phyloP scores from a whole-genome alignment of 2,888 invertebrate species.

The Petrolisthes manimaculis region DNA sequence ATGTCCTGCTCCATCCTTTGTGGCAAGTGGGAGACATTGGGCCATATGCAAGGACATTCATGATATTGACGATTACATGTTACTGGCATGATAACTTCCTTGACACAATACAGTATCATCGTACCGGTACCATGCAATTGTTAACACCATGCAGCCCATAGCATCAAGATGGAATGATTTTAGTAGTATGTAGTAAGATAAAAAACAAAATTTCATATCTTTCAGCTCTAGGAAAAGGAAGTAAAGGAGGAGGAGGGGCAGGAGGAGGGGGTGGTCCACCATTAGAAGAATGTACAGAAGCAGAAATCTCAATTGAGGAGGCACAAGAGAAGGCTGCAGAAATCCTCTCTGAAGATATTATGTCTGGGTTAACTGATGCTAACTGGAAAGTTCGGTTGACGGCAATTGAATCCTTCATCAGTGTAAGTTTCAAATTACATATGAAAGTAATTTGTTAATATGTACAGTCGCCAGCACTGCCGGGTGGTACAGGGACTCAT shows the following conservation, averaged over 20 bases:
- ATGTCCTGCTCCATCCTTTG: no score
- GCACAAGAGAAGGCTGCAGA: slow-evolving; percentile 81
- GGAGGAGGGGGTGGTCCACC: slow-evolving; percentile 34
- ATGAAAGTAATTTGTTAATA: no score
- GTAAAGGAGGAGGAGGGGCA: slow-evolving; percentile 48
- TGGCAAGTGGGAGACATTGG: no score
- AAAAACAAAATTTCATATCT: neutral
- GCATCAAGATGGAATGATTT: no score
- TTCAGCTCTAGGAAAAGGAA: slow-evolving; percentile 35
- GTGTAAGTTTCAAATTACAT: slow-evolving; percentile 68
- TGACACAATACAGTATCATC: neutral
- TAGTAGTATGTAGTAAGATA: no score
- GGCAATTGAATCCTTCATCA: slow-evolving; percentile 80
- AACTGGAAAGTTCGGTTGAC: slow-evolving; percentile 89
- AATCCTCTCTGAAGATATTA: slow-evolving; percentile 77
- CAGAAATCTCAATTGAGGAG: slow-evolving; percentile 82
- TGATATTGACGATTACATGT: no score
- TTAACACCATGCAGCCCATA: no score
- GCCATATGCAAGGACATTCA: no score
- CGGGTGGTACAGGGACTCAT: no score
- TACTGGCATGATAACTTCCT: no score
- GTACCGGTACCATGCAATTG: no score
- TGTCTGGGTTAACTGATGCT: slow-evolving; percentile 79
- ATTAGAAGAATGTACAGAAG: slow-evolving; percentile 71
- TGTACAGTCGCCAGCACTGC: no score